A percentile compares a stretch with the other conserved stretches of the same genome.
Evolutionary conservation across 2,888 invertebrate genomes (phyloP).

Genomic region (Clunio marinus): DNA sequence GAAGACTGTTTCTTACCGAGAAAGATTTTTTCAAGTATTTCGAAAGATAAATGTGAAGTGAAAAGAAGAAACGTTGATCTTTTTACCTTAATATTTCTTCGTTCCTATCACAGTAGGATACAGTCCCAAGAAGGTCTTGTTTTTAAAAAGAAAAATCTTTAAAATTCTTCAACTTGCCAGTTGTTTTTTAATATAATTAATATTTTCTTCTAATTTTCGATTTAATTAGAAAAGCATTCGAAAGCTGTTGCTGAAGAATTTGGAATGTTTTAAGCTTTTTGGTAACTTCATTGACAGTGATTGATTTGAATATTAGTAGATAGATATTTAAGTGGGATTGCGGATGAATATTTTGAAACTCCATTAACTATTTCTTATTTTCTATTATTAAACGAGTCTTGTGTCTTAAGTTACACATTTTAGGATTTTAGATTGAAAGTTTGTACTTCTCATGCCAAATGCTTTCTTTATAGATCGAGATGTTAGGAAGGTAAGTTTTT

Average conservation of each 20-base stretch:
- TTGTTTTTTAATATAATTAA: neutral
- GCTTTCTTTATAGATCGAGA: no score
- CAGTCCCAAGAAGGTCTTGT: neutral
- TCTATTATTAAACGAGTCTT: neutral
- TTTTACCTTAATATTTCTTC: constrained; percentile 15
- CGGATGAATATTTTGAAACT: no score
- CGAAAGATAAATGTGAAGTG: neutral
- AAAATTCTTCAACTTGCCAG: no score
- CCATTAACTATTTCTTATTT: no score
- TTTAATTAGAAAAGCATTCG: constrained; percentile 17
- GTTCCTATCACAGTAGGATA: neutral
- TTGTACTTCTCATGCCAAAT: no score
- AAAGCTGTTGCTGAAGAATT: neutral
- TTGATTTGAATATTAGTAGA: constrained; percentile 15
- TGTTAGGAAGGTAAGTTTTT: no score
- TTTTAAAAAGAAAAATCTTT: no score
- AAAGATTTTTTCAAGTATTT: constrained; percentile 3
- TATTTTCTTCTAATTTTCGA: neutral
- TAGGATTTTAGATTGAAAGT: no score
- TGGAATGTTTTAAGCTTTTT: neutral
- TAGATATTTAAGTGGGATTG: no score
- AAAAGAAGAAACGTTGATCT: constrained; percentile 13
- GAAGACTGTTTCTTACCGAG: constrained; percentile 21
- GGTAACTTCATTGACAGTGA: neutral
- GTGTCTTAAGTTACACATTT: neutral